phyloP scores from a whole-genome alignment of 2,797 vertebrate species.

The Mycteria americana region DNA sequence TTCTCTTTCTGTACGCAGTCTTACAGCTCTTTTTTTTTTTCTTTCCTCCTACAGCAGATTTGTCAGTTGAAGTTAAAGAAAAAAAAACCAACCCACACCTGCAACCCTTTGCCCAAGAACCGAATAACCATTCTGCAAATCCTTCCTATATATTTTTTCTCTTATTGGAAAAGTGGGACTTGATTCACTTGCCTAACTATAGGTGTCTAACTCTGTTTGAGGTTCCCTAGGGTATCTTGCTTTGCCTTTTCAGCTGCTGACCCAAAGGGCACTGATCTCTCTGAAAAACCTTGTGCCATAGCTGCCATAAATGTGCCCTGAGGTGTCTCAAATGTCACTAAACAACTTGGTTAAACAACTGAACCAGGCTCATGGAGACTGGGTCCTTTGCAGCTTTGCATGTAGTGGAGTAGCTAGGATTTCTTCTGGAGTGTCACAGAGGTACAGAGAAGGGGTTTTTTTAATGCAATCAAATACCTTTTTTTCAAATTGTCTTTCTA shows the following conservation, averaged over 20 bases:
- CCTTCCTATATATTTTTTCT: background rate
- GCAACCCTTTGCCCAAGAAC: background rate
- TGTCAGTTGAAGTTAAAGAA: background rate
- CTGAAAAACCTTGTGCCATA: background rate
- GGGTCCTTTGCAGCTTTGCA: background rate
- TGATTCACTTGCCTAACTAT: background rate
- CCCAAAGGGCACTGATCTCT: background rate
- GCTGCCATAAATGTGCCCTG: background rate
- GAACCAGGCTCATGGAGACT: background rate
- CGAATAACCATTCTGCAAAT: background rate
- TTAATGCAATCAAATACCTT: background rate
- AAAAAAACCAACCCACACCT: background rate
- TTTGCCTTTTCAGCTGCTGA: background rate
- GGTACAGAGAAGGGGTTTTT: background rate
- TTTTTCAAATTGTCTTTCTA: background rate
- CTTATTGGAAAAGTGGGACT: background rate
- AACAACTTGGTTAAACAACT: background rate
- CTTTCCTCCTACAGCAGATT: background rate
- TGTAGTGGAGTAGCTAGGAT: background rate
- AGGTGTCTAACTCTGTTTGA: background rate
- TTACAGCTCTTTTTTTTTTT: background rate
- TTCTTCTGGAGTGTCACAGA: background rate
- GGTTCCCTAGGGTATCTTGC: background rate
- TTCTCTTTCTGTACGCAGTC: background rate
- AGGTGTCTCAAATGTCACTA: background rate